Evolutionary conservation across 2,797 vertebrate genomes (phyloP).

Genomic region (Tauraco hartlaubi): DNA sequence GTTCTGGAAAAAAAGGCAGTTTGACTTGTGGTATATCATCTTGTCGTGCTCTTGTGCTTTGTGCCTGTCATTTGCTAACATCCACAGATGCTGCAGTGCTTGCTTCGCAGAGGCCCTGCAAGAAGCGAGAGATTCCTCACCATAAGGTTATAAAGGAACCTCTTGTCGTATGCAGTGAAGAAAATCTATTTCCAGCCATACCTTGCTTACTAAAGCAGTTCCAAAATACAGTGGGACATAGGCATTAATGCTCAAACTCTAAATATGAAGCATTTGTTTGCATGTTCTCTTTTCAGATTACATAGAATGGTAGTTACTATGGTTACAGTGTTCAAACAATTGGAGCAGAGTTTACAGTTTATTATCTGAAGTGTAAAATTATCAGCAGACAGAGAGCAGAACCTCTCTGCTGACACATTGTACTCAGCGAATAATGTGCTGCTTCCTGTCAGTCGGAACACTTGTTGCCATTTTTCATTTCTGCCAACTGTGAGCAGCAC

Average conservation of each 20-base stretch:
- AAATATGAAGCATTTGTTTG: neutral
- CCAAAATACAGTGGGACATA: neutral
- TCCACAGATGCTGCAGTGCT: neutral
- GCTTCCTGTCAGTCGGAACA: neutral
- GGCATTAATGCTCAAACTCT: neutral
- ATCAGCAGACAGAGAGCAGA: neutral
- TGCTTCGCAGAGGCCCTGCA: neutral
- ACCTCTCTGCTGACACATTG: neutral
- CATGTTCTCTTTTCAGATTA: neutral
- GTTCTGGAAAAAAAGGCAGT: neutral
- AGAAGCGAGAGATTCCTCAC: neutral
- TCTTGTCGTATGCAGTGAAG: neutral
- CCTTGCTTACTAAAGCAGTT: neutral
- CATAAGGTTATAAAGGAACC: neutral
- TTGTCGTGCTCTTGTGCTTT: neutral
- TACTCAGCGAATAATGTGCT: neutral
- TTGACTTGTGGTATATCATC: neutral
- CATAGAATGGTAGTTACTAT: neutral
- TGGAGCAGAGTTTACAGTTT: neutral
- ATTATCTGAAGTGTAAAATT: neutral
- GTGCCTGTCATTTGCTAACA: neutral
- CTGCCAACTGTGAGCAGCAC: neutral
- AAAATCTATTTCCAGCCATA: constrained; percentile 16
- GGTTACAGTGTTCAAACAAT: neutral
- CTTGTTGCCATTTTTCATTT: neutral